Conservation (phyloP, 2,888 invertebrate species). For the Phaonia tiefii region DNA sequence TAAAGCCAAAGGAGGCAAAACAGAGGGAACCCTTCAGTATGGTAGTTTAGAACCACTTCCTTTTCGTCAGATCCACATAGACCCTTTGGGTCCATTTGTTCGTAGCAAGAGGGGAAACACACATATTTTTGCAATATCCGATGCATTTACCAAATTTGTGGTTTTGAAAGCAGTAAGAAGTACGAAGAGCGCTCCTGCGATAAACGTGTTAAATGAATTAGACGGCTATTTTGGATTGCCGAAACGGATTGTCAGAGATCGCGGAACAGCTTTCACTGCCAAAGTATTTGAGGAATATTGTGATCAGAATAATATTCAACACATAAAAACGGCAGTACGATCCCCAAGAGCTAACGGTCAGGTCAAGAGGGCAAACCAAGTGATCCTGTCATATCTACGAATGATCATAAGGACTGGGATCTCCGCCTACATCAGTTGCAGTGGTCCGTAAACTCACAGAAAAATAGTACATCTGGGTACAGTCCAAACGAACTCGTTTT, state of each 20-base stretch:
- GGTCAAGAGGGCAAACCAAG: conserved; percentile 53
- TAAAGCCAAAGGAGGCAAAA: neutral
- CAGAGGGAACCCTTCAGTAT: conserved; percentile 21
- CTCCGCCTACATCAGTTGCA: conserved; percentile 3
- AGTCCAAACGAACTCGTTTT: conserved; percentile 43
- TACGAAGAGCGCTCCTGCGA: neutral
- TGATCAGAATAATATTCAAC: neutral
- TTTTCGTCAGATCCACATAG: conserved; percentile 55
- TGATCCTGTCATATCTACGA: conserved; percentile 10
- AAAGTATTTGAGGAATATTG: conserved; percentile 6
- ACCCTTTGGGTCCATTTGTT: conserved; percentile 47
- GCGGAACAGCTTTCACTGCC: conserved; percentile 19
- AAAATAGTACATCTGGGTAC: conserved; percentile 19
- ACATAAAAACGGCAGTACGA: conserved; percentile 11
- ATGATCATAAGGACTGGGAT: conserved; percentile 34
- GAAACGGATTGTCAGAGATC: neutral
- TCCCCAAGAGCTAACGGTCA: too few relatives aligned
- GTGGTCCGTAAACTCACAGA: conserved; percentile 32
- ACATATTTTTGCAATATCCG: conserved; percentile 40
- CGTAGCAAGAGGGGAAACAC: conserved; percentile 44
- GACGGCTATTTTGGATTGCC: conserved; percentile 11
- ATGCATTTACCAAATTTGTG: conserved; percentile 47
- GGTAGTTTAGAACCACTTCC: conserved; percentile 43
- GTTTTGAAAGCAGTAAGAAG: neutral
- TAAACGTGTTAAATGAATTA: neutral